These are phyloP conservation scores for Sycophaga agraensis DNA, from an alignment of 1,140 invertebrate species.

Conservation along the genomic window DNA sequence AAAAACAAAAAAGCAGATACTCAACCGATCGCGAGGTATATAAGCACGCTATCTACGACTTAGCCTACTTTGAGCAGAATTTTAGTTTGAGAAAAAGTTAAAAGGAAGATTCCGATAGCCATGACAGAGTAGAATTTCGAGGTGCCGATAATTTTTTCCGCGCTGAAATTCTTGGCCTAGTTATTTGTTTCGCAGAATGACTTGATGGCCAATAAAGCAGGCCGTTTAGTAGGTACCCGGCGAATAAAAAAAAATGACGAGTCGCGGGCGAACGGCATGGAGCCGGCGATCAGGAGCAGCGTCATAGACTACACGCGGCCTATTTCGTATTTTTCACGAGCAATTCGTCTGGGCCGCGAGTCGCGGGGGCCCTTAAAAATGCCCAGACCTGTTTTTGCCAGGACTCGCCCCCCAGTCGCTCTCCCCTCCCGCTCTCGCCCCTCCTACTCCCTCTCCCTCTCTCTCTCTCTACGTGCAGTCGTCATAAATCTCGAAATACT, in stretches of 20 bases:
- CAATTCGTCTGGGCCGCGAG: slow-evolving; percentile 4
- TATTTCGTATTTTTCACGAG: slow-evolving; percentile 2
- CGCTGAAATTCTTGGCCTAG: neutral
- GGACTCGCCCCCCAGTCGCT: neutral
- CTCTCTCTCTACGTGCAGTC: neutral
- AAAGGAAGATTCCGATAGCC: no score
- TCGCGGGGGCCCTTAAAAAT: neutral
- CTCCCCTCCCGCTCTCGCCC: no score
- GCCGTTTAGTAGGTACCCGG: slow-evolving; percentile 3
- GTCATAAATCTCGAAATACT: neutral
- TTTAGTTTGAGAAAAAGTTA: no score
- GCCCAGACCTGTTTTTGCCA: neutral
- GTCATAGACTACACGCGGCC: neutral
- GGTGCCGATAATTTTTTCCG: neutral
- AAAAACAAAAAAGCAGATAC: no score
- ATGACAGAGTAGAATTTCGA: neutral
- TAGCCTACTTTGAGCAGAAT: no score
- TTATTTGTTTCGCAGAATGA: slow-evolving; percentile 1
- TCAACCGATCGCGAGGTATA: no score
- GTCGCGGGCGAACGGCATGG: no score
- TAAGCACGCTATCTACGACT: no score
- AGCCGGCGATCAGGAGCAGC: no score
- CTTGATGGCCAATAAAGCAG: slow-evolving; percentile 8
- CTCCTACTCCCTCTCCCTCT: no score
- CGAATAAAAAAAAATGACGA: neutral